These are phyloP conservation scores for Rapana venosa DNA, from an alignment of 2,888 invertebrate species.

Conservation along the genomic window DNA sequence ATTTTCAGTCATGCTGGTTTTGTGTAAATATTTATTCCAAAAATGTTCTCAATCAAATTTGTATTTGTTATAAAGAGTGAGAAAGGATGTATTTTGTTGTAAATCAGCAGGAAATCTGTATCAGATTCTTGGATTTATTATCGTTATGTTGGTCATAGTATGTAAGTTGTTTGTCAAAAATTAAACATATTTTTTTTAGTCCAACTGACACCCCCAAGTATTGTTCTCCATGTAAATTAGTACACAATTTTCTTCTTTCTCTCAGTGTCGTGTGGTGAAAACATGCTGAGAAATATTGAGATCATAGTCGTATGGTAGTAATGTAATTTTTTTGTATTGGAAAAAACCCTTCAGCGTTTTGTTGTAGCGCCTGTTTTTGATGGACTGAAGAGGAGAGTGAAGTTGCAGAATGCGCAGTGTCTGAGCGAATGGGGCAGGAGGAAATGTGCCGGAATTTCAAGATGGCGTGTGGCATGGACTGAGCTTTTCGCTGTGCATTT, in stretches of 20 bases:
- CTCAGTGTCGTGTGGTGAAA: no score
- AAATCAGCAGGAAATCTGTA: background rate
- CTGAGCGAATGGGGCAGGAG: background rate
- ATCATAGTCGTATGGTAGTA: background rate
- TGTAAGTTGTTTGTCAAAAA: background rate
- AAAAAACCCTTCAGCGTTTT: background rate
- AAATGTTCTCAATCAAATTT: no score
- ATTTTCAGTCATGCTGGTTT: no score
- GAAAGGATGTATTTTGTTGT: no score
- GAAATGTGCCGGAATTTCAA: background rate
- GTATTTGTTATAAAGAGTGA: no score
- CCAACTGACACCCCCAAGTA: background rate
- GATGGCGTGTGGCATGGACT: background rate
- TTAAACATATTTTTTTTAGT: background rate
- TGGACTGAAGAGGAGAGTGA: background rate
- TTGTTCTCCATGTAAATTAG: no score
- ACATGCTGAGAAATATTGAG: background rate
- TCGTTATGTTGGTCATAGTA: background rate
- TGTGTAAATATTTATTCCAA: no score
- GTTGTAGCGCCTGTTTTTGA: background rate
- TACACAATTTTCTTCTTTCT: no score
- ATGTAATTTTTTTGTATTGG: background rate
- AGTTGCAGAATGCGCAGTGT: background rate
- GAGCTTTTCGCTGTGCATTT: constrained; percentile 9
- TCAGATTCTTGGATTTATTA: background rate